phyloP scores from a whole-genome alignment of 2,113 vertebrate species.

The Crotalus helleri region DNA sequence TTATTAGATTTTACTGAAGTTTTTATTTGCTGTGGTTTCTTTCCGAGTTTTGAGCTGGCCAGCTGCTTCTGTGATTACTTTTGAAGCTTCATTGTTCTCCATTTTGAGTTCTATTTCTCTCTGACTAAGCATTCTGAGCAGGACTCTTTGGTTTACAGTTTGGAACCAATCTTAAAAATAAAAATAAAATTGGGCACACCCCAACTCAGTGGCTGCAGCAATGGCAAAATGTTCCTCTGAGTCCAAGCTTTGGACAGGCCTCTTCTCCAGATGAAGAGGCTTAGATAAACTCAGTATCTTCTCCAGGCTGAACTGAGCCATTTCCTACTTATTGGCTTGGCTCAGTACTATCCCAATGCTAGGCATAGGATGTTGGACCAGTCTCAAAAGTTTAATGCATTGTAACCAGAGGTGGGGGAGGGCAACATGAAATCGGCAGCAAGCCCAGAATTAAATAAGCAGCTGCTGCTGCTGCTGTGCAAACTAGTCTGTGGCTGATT shows the following conservation, averaged over 20 bases:
- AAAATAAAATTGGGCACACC: not conserved
- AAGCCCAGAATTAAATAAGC: constrained; percentile 36
- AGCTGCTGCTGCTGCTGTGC: constrained; percentile 25
- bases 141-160: not conserved
- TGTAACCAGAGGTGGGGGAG: constrained; percentile 24
- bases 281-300: not conserved
- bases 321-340: not conserved
- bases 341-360: too few species aligned
- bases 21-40: not conserved
- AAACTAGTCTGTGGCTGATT: constrained; percentile 44
- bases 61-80: not conserved
- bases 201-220: not conserved
- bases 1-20: not conserved
- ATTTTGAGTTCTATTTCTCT: not conserved
- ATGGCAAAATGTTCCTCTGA: not conserved
- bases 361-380: not conserved
- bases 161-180: not conserved
- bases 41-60: not conserved
- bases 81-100: not conserved
- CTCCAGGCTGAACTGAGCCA: not conserved
- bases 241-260: not conserved
- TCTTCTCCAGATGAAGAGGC: not conserved
- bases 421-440: constrained; percentile 5
- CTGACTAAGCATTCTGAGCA: not conserved
- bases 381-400: constrained; percentile 32